A percentile compares a stretch with the other conserved stretches of the same genome.
Conservation (phyloP, 2,888 invertebrate genomes). For the Mylabris sibirica region DNA sequence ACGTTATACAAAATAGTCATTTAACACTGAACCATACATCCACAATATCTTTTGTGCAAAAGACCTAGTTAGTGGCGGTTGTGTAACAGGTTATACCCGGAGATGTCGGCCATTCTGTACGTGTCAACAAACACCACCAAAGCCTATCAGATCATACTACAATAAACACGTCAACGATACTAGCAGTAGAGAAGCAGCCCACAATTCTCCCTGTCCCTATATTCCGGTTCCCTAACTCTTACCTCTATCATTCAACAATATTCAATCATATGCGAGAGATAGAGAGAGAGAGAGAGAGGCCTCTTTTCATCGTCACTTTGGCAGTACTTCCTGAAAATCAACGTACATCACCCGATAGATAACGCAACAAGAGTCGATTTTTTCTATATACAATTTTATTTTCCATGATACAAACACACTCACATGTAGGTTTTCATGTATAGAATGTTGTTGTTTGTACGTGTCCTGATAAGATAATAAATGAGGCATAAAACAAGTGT, state of each 20-base stretch:
- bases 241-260: slow-evolving; percentile 21
- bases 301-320: slow-evolving; percentile 18
- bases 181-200: slow-evolving; percentile 33
- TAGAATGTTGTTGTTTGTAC: background rate
- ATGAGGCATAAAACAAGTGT: slow-evolving; percentile 3
- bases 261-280: background rate
- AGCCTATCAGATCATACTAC: slow-evolving; percentile 44
- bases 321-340: slow-evolving; percentile 30
- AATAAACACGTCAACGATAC: slow-evolving; percentile 47
- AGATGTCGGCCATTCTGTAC: slow-evolving; percentile 47
- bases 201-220: background rate
- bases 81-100: slow-evolving; percentile 44
- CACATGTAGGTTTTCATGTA: too few relatives aligned
- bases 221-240: slow-evolving; percentile 36
- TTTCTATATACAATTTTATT: background rate
- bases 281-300: background rate
- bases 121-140: slow-evolving; percentile 46
- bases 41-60: slow-evolving; percentile 21
- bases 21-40: background rate
- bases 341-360: background rate
- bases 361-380: background rate
- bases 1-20: slow-evolving; percentile 2
- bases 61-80: slow-evolving; percentile 21
- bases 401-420: background rate
- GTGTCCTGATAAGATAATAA: background rate